Base-by-base conservation (phyloP, 2,888 invertebrate species). In the Euclidia mi region DNA sequence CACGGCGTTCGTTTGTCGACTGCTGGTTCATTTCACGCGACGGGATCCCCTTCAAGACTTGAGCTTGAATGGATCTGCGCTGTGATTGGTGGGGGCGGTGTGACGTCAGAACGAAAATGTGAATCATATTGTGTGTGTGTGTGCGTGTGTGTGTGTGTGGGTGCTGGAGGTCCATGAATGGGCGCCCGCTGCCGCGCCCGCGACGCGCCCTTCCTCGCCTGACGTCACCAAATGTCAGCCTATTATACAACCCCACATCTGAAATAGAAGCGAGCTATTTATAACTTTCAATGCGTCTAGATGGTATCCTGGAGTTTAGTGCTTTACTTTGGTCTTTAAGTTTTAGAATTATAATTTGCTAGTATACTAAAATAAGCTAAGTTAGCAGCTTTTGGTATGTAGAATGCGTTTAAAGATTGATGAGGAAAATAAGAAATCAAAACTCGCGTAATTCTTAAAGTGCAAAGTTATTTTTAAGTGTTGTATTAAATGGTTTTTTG, bases 71-170 rank as follows among this genome's bases (percentile, higher is more conserved):
- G 96, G 96, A 95, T 94, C 95, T 85, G 87, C 73, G 78, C 81
- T 76, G 85, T 81, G 89, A 96, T 96, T 96, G 96, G 96, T 89
- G 82, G 84, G 59, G 70, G 74, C 73, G 68, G 6, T 70, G 95
- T 96, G 96, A 96, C 97, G 97, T 97, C 96, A 96, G 95, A 84
- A 95, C 96, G 96, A 90, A 91, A 92, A 92, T 91, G 84, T 84
- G 85, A 83, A 87, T 96, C 96, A 96, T 96, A 95, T 95, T 44
- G 60, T 15, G 76, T 52, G 46, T 46, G 67, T 76, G 84, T 82
- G 81, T 73, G 47, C 41, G 78, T 66, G 59, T 55, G 72, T 58
- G 71, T 32, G 56, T 76, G 83, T 86, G 88, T 88, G 90, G 61
- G 90, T 79, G 88, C 65, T 52, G 56, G 53, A 66, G 74, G 66